Conservation (phyloP, 35 echinoderm and acorn worm genomes). For the Holothuria glaberrima region DNA sequence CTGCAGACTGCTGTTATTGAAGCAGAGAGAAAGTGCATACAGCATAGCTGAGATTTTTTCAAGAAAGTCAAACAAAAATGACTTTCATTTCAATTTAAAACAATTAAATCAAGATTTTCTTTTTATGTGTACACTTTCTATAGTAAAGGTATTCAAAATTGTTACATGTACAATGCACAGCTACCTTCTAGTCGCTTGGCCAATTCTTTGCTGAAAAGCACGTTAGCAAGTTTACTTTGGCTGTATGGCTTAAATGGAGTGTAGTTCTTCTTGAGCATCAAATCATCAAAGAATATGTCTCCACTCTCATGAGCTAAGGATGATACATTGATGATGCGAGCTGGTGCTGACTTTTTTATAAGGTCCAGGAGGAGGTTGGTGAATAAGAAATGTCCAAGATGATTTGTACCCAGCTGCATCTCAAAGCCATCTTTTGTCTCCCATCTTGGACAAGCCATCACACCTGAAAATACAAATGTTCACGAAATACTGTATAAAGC, state of each 20-base stretch:
- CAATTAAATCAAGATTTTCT: too few species aligned
- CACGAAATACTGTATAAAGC: too few species aligned
- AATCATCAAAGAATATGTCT: slow-evolving; percentile 73
- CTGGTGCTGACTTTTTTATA: slow-evolving; percentile 75
- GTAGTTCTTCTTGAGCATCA: slow-evolving; percentile 53
- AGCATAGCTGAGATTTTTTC: too few species aligned
- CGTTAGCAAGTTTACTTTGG: slow-evolving; percentile 74
- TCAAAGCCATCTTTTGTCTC: slow-evolving; percentile 90
- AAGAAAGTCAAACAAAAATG: too few species aligned
- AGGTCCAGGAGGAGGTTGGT: slow-evolving; percentile 91
- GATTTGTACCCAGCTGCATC: slow-evolving; percentile 81
- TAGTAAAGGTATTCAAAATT: too few species aligned
- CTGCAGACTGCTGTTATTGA: too few species aligned
- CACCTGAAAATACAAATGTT: too few species aligned
- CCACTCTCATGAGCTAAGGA: slow-evolving; percentile 54
- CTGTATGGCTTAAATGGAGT: slow-evolving; percentile 49
- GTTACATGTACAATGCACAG: too few species aligned
- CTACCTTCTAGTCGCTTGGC: slow-evolving; percentile 72
- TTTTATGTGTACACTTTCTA: too few species aligned
- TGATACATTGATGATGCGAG: slow-evolving; percentile 83
- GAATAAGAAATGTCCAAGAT: slow-evolving; percentile 86
- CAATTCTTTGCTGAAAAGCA: slow-evolving; percentile 70
- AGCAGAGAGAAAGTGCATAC: too few species aligned
- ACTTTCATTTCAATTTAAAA: too few species aligned
- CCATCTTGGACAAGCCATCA: slow-evolving; percentile 71